phyloP scores from a whole-genome alignment of 1,140 invertebrate species.

The Diachasma alloeum region DNA sequence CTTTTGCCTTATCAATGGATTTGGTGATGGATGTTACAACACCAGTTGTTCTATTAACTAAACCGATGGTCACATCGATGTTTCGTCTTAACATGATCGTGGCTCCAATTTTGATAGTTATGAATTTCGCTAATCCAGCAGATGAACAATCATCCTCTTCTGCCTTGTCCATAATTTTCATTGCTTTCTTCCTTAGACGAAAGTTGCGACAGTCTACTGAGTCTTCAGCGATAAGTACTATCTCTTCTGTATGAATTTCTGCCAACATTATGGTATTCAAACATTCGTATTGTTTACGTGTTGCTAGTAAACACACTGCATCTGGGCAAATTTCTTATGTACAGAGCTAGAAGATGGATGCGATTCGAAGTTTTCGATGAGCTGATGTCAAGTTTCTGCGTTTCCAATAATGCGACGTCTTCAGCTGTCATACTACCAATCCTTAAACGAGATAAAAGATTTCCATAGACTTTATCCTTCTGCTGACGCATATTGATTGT shows the following conservation, averaged over 20 bases:
- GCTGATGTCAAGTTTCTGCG: conserved; percentile 29
- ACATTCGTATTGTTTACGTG: conserved; percentile 3
- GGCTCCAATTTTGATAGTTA: conserved; percentile 44
- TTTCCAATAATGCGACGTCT: conserved; percentile 24
- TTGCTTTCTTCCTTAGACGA: conserved; percentile 17
- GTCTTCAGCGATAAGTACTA: conserved; percentile 10
- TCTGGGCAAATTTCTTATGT: conserved; percentile 21
- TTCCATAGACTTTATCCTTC: conserved; percentile 29
- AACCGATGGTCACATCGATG: conserved; percentile 47
- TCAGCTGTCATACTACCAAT: conserved; percentile 20
- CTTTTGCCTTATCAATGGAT: neutral
- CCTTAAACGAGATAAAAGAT: conserved; percentile 32
- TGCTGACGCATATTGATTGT: conserved; percentile 41
- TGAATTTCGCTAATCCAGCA: conserved; percentile 28
- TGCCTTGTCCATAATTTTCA: conserved; percentile 3
- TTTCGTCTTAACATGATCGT: conserved; percentile 50
- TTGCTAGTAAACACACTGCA: conserved; percentile 29
- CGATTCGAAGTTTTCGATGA: neutral
- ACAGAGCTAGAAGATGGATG: conserved; percentile 28
- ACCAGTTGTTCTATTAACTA: conserved; percentile 44
- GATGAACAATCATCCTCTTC: conserved; percentile 5
- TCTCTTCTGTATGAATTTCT: conserved; percentile 3
- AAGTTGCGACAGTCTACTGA: neutral
- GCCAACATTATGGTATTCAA: conserved; percentile 16
- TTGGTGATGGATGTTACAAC: conserved; percentile 32